Conservation (phyloP, 2,797 vertebrate genomes). For the Brotula barbata region DNA sequence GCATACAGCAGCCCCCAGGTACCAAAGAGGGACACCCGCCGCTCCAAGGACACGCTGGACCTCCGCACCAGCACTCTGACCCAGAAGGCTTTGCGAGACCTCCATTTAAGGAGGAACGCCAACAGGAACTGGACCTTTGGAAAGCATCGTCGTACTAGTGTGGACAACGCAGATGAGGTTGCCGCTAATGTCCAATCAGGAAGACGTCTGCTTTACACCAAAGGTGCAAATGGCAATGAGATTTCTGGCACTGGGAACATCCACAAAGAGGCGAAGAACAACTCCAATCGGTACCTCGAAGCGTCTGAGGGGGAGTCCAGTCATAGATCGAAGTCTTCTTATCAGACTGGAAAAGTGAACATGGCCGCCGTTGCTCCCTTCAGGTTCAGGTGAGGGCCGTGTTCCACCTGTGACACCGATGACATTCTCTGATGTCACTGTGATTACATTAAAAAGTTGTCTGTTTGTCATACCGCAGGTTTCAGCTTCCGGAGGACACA, state of each 20-base stretch:
- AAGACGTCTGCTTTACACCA: constrained; percentile 37
- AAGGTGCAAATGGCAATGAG: constrained; percentile 73
- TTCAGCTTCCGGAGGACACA: constrained; percentile 70
- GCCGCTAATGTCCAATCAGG: constrained; percentile 34
- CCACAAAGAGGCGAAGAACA: constrained; percentile 55
- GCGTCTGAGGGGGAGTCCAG: constrained; percentile 26
- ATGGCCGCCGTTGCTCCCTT: constrained; percentile 90
- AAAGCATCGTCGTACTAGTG: constrained; percentile 61
- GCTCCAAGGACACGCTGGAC: constrained; percentile 75
- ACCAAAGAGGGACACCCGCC: constrained; percentile 64
- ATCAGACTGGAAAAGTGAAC: constrained; percentile 69
- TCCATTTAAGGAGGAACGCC: constrained; percentile 62
- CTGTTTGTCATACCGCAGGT: constrained; percentile 51
- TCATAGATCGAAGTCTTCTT: constrained; percentile 35
- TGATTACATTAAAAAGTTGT: too few species aligned
- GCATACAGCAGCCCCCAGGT: constrained; percentile 82
- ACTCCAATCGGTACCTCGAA: constrained; percentile 42
- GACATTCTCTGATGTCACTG: too few species aligned
- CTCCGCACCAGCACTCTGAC: constrained; percentile 56
- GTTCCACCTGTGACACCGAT: constrained; percentile 43
- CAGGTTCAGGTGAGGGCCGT: constrained; percentile 85
- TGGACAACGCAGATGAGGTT: constrained; percentile 66
- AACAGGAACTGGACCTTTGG: constrained; percentile 80
- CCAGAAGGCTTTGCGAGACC: constrained; percentile 64
- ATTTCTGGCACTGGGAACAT: constrained; percentile 26